Base-by-base conservation (phyloP, 2,113 vertebrate species). In the Microtus richardsoni region DNA sequence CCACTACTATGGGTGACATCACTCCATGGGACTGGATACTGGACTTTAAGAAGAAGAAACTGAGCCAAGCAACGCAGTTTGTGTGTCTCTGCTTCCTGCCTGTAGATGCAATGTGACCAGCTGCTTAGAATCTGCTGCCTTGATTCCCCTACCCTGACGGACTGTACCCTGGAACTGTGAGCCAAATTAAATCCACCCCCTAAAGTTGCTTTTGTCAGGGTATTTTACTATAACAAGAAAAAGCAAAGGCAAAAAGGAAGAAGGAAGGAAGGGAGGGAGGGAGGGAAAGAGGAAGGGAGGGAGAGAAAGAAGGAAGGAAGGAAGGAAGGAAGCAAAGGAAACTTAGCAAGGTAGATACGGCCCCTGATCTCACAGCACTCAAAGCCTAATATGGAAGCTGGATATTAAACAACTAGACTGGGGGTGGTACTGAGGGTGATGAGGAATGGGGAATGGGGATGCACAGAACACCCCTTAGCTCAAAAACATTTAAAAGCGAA, bases 191-290 rank as follows among this genome's bases (percentile, higher is more conserved):
- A 3, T 39, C 52, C 58, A 44, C 41, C 28, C 10, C 62, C 17
- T 22, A 10, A 47, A 68, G 30, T 47, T 85, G 26, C 26, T 62
- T 64, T 64, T 64, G 58, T 47, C 28, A 17, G 39, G 26, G 26
- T 44, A 44, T 44, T 33, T 64, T 64, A 9, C 44, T 28, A 44
- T 22, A 85, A 10, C 39, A 30, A 60, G 60, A 19, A 66, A 44
- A 47, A 44, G 39, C 22, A 24, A 82, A 60, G 4, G 26, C 62
- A 8, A 14, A 60, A 24, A 21, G 58, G 19, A 58, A 21, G 19
- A 58, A 21, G 6, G 19, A 78, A 10, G 21, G 0, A 60, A 24
- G 11, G 1, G 7, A 14, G 13, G 49, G 12, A 52, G 2, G 49
- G 13, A 52, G 11, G 49, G 11, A 52, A 11, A 2, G 12, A 52